Conservation (phyloP, 92 coral and sea anemone genomes). For the Micromussa lordhowensis region DNA sequence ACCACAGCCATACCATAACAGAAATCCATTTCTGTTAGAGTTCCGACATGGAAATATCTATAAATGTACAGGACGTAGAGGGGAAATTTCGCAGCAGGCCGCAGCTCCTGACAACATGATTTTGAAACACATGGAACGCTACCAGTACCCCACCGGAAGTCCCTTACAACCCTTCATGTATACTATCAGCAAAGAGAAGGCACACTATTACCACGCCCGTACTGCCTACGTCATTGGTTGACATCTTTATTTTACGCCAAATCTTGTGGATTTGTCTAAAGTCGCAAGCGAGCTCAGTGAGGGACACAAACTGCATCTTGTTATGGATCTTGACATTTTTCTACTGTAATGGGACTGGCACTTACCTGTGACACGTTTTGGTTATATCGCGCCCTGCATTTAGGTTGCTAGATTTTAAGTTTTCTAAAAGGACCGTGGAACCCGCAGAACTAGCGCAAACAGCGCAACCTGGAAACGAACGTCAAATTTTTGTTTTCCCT, state of each 20-base stretch:
- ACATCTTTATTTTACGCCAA: slow-evolving; percentile 39
- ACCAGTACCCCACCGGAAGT: slow-evolving; percentile 64
- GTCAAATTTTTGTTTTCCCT: not conserved
- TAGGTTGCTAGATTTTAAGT: not conserved
- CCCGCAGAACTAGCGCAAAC: not conserved
- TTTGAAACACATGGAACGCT: slow-evolving; percentile 60
- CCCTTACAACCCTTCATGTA: slow-evolving; percentile 56
- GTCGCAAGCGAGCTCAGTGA: slow-evolving; percentile 36
- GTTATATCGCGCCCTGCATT: not conserved
- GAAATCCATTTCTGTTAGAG: slow-evolving; percentile 50
- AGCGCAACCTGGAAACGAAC: not conserved
- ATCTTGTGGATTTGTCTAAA: not conserved
- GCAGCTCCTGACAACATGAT: slow-evolving; percentile 25
- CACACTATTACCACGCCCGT: slow-evolving; percentile 59
- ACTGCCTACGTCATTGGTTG: slow-evolving; percentile 20
- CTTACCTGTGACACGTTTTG: not conserved
- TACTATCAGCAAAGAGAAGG: slow-evolving; percentile 52
- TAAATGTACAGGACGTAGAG: slow-evolving; percentile 58
- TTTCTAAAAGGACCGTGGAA: not conserved
- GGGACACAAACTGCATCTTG: slow-evolving; percentile 29
- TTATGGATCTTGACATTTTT: slow-evolving; percentile 27
- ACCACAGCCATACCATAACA: slow-evolving; percentile 43
- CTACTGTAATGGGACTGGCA: not conserved
- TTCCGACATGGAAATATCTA: slow-evolving; percentile 62
- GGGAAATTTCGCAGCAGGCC: slow-evolving; percentile 32